Evolutionary conservation across 1,140 invertebrate genomes (phyloP), one percentile per base, ranked within the genome.

Genomic region (Doryteuthis pealeii): DNA sequence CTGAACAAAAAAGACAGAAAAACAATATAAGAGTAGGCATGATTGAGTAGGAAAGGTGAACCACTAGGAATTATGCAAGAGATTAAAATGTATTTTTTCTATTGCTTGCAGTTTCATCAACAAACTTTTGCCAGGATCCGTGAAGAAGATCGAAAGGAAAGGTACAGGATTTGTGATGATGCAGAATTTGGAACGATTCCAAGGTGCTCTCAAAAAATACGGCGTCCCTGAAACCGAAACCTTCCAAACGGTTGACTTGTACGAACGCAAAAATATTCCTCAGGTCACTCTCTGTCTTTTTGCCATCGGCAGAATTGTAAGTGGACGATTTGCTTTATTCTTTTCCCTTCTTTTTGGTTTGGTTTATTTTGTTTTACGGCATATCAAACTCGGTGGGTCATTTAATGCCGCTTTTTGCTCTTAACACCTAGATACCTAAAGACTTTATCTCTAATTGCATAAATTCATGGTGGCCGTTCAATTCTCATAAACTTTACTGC

Each of bases 81-180:
- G n/a, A n/a, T n/a, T n/a, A n/a, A n/a, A n/a, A n/a, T n/a, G n/a
- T n/a, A n/a, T n/a, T n/a, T n/a, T n/a, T n/a, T n/a, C n/a, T n/a
- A n/a, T n/a, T n/a, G 70, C 76, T 77, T 72, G 10, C 78, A 90
- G 90, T 71, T 86, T 97, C 78, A 95, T 97, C 90, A 96, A 97
- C 91, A 94, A 93, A 86, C 87, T 97, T 74, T 89, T 91, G 72
- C 95, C 95, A 40, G 94, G 94, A 78, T 89, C 92, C 74, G 90
- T 96, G 62, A 84, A 91, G 83, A 97, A 96, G 88, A 94, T 96
- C 89, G 95, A 96, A 91, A 92, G 91, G 74, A 92, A 92, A 74
- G 95, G 95, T 73, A 93, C 93, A 83, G 94, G 95, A 81, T 97
- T 97, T 91, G 96, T 96, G 85, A 92, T 97, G 91, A 96, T 97